A percentile compares a stretch with the other conserved stretches of the same genome.
These are phyloP conservation scores for Pseudococcus viburni DNA, from an alignment of 2,888 invertebrate genomes.

Conservation along the genomic window DNA sequence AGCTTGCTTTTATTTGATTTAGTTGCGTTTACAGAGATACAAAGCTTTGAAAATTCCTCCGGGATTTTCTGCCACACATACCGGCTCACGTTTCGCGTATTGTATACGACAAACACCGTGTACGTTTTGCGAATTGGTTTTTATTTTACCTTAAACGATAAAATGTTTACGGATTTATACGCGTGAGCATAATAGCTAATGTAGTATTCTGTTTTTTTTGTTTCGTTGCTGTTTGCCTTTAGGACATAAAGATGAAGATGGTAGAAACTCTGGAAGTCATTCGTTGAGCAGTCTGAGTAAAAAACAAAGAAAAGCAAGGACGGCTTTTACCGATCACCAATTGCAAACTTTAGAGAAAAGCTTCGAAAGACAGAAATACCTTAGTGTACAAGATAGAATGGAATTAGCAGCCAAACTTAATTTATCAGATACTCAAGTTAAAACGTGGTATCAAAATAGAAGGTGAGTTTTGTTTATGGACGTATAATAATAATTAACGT, in stretches of 20 bases:
- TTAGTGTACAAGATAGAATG: slow-evolving; percentile 97
- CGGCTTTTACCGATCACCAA: slow-evolving; percentile 99
- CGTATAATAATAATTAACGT: not conserved
- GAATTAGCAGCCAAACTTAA: slow-evolving; percentile 96
- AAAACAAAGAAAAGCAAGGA: slow-evolving; percentile 96
- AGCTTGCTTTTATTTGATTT: slow-evolving; percentile 65
- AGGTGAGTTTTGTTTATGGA: slow-evolving; percentile 74
- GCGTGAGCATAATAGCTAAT: slow-evolving; percentile 47
- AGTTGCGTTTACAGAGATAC: slow-evolving; percentile 66
- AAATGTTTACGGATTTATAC: slow-evolving; percentile 46
- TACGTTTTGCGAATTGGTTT: slow-evolving; percentile 53
- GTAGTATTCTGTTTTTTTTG: not conserved
- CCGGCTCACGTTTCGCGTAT: slow-evolving; percentile 65
- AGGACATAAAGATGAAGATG: slow-evolving; percentile 89
- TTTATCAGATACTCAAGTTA: slow-evolving; percentile 98
- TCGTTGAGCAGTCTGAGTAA: slow-evolving; percentile 74
- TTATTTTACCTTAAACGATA: slow-evolving; percentile 54
- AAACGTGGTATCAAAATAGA: slow-evolving; percentile 97
- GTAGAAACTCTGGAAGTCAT: slow-evolving; percentile 74
- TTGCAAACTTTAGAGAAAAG: slow-evolving; percentile 96
- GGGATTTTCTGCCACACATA: slow-evolving; percentile 65
- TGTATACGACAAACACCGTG: slow-evolving; percentile 58
- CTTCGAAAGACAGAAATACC: slow-evolving; percentile 96
- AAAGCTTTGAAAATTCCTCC: slow-evolving; percentile 60
- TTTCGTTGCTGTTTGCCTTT: slow-evolving; percentile 69